phyloP scores from a whole-genome alignment of 2,888 invertebrate genomes.

The Ophonus ardosiacus region DNA sequence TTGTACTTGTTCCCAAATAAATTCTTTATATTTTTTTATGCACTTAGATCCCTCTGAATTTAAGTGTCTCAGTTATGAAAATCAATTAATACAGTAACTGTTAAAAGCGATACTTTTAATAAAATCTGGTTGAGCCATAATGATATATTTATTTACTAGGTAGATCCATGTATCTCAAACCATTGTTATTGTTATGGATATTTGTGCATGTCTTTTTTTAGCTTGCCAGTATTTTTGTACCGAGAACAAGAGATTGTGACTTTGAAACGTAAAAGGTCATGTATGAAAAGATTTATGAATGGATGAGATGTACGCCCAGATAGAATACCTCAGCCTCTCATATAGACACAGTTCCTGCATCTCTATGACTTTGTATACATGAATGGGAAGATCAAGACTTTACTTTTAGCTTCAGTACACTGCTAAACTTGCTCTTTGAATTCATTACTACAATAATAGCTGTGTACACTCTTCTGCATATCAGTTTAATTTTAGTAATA shows the following conservation, averaged over 20 bases:
- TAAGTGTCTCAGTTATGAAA: no score
- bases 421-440: background rate
- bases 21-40: no score
- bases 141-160: background rate
- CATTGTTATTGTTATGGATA: slow-evolving; percentile 17
- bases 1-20: no score
- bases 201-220: slow-evolving; percentile 21
- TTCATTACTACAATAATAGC: no score
- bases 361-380: slow-evolving; percentile 5
- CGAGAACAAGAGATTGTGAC: slow-evolving; percentile 45
- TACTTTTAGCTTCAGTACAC: background rate
- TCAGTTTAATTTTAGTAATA: no score
- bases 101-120: no score
- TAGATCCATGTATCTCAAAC: background rate
- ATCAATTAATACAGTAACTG: no score
- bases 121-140: no score
- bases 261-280: slow-evolving; percentile 49
- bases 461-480: no score
- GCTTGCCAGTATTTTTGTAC: slow-evolving; percentile 24
- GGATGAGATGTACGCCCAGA: slow-evolving; percentile 44
- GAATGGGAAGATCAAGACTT: background rate
- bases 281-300: slow-evolving; percentile 51
- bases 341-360: slow-evolving; percentile 8
- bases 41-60: no score
- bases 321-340: slow-evolving; percentile 30